A percentile compares a stretch with the other conserved stretches of the same genome.
Evolutionary conservation across 35 echinoderm and acorn worm genomes (phyloP).

Genomic region (Diadema setosum): DNA sequence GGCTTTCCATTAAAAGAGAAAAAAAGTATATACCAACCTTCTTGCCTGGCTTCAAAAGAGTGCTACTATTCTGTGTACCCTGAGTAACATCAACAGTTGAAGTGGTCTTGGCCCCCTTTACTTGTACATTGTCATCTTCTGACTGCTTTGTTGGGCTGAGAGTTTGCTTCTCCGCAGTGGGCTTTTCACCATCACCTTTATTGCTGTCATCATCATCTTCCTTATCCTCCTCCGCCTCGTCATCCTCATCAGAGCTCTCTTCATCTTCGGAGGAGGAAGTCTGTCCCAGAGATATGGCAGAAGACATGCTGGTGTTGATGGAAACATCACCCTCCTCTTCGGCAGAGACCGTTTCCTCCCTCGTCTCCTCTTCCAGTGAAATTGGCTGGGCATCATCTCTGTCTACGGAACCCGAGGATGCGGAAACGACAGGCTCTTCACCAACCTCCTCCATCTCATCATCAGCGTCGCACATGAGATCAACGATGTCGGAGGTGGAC

Average conservation of each 20-base stretch:
- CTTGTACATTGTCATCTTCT: no score
- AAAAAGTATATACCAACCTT: no score
- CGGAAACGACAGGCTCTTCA: not conserved
- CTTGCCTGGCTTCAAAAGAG: no score
- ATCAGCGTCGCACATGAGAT: slow-evolving; percentile 24
- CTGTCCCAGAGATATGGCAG: not conserved
- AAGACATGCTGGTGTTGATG: not conserved
- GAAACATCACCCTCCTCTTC: not conserved
- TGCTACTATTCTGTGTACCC: no score
- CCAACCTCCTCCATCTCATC: not conserved
- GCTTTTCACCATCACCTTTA: no score
- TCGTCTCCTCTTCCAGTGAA: not conserved
- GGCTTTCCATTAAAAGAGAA: no score
- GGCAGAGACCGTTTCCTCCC: not conserved
- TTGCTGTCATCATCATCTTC: not conserved
- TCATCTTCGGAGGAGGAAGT: not conserved
- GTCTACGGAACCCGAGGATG: no score
- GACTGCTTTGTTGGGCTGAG: no score
- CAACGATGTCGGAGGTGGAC: slow-evolving; percentile 58
- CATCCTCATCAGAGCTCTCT: not conserved
- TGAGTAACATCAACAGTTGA: no score
- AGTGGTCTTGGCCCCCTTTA: no score
- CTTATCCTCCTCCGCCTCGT: not conserved
- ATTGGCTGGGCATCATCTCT: no score
- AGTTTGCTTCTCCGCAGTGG: no score